A percentile compares a stretch with the other conserved stretches of the same genome.
Evolutionary conservation across 2,888 invertebrate genomes (phyloP).

Genomic region (Ctena decussata): DNA sequence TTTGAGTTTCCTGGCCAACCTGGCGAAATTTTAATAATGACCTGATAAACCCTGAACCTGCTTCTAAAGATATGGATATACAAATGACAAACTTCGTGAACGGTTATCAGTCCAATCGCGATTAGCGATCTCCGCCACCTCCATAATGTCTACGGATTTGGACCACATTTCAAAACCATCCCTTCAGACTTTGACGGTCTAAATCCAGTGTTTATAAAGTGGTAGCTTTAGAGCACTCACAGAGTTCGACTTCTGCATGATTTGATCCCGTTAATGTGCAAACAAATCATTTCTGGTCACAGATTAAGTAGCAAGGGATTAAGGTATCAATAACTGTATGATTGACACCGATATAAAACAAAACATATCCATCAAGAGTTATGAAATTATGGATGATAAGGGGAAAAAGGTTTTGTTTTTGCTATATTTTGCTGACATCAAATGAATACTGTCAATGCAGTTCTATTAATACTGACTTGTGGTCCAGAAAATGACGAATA

Average conservation of each 20-base stretch:
- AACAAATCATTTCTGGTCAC: constrained; percentile 5
- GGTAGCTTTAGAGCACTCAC: constrained; percentile 39
- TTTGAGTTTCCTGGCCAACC: too few species aligned
- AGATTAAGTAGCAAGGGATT: neutral
- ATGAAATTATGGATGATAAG: too few species aligned
- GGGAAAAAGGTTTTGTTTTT: too few species aligned
- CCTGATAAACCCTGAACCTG: too few species aligned
- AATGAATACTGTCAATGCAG: too few species aligned
- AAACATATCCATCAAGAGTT: neutral
- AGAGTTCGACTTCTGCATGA: constrained; percentile 18
- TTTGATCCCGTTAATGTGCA: neutral
- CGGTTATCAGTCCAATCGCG: neutral
- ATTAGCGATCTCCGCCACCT: neutral
- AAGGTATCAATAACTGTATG: neutral
- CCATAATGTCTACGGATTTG: neutral
- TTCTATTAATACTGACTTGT: too few species aligned
- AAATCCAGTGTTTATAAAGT: constrained; percentile 58
- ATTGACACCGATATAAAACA: neutral
- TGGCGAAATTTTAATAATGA: too few species aligned
- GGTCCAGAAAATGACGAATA: too few species aligned
- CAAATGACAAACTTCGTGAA: too few species aligned
- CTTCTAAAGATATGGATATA: too few species aligned
- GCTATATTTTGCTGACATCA: too few species aligned
- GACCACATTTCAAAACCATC: neutral
- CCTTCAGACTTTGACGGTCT: constrained; percentile 13